Evolutionary conservation across 2,888 invertebrate species (phyloP).

Genomic region (Drosophila picticornis): DNA sequence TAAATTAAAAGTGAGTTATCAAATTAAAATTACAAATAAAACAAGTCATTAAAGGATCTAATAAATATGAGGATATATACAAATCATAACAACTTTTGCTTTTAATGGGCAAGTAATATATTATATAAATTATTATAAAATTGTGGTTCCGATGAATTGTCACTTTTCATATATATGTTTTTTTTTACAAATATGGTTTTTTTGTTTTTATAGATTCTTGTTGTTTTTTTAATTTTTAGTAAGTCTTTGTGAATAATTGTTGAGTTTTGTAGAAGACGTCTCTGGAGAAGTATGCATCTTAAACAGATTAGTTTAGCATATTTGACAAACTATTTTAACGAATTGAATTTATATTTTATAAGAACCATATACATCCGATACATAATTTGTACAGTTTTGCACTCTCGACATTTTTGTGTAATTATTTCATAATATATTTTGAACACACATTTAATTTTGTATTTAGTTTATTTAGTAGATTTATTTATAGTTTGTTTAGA

Average conservation of each 20-base stretch:
- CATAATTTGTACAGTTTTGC: conserved; percentile 3
- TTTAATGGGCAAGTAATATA: not conserved
- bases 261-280: not conserved
- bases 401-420: conserved; percentile 2
- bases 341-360: not conserved
- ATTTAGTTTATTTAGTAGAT: conserved; percentile 6
- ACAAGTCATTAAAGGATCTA: not conserved
- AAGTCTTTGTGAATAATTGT: not conserved
- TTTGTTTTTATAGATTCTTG: not conserved
- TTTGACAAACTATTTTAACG: not conserved
- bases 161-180: not conserved
- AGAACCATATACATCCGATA: not conserved
- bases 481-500: conserved; percentile 16
- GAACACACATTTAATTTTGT: conserved; percentile 10
- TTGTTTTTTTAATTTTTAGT: not conserved
- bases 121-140: not conserved
- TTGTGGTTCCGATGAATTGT: not conserved
- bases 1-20: too few relatives aligned
- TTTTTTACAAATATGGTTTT: not conserved
- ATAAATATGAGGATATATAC: not conserved
- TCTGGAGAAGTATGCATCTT: too few relatives aligned
- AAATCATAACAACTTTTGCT: not conserved
- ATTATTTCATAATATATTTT: conserved; percentile 7
- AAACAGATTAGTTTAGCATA: not conserved
- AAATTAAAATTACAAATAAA: not conserved